Evolutionary conservation across 2,113 vertebrate species (phyloP).

Genomic region (Chlamydotis undulata): DNA sequence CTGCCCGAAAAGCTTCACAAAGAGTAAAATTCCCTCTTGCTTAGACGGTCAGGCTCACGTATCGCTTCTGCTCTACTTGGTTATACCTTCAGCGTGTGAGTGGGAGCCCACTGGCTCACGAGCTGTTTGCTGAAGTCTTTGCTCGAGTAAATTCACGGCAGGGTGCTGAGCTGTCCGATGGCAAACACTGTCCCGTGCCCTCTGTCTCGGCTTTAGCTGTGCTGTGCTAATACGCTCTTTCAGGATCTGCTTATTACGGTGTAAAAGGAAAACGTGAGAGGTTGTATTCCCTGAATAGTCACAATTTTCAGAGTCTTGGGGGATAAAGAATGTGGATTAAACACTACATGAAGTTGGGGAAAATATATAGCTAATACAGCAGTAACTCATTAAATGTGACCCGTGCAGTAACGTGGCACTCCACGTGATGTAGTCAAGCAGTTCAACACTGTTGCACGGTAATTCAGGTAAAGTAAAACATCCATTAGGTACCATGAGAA

Average conservation of each 20-base stretch:
- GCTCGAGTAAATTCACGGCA: not conserved
- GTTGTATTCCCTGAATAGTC: not conserved
- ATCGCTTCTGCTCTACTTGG: fast-evolving
- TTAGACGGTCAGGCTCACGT: fast-evolving
- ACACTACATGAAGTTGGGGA: not conserved
- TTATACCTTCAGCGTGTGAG: not conserved
- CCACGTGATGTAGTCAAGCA: not conserved
- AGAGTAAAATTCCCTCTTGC: not conserved
- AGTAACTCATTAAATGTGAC: not conserved
- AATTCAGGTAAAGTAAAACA: conserved; percentile 7
- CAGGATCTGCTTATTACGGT: not conserved
- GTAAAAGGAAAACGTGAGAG: not conserved
- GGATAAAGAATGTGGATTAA: not conserved
- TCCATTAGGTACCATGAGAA: not conserved
- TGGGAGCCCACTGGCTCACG: not conserved
- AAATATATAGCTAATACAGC: not conserved
- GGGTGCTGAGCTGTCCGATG: not conserved
- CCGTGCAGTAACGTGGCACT: not conserved
- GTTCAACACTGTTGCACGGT: not conserved
- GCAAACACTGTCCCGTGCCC: not conserved
- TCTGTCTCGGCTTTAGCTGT: not conserved
- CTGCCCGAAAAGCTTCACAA: not conserved
- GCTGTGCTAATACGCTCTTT: not conserved
- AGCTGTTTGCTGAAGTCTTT: not conserved
- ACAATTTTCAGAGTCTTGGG: not conserved